Evolutionary conservation across 2,113 vertebrate genomes (phyloP).

Genomic region (Prietella phreatophila): DNA sequence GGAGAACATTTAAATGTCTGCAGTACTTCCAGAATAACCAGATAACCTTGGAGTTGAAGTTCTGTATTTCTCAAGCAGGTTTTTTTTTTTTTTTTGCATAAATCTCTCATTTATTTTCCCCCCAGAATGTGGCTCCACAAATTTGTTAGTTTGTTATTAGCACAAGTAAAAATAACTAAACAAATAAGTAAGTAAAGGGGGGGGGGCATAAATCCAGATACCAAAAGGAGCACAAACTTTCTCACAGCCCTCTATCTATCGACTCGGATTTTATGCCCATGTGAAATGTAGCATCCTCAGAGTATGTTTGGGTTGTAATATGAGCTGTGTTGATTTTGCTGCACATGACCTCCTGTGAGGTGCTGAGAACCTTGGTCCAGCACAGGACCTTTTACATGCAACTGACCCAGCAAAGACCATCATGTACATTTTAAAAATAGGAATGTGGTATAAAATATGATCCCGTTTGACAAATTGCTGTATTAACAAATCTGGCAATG

Average conservation of each 20-base stretch:
- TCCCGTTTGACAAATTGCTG: neutral
- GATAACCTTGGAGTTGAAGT: neutral
- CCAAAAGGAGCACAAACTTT: neutral
- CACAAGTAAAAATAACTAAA: neutral
- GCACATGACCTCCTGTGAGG: slow-evolving; percentile 2
- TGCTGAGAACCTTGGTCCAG: slow-evolving; percentile 17
- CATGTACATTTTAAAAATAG: neutral
- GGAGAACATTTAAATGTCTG: neutral
- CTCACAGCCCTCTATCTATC: neutral
- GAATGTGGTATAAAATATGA: neutral
- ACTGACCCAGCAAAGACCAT: neutral
- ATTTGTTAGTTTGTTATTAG: neutral
- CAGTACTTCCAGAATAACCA: neutral
- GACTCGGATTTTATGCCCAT: neutral
- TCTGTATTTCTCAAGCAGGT: neutral
- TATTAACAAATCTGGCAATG: neutral
- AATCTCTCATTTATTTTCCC: neutral
- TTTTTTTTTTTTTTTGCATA: neutral
- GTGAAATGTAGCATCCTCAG: slow-evolving; percentile 15
- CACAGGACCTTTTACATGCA: neutral
- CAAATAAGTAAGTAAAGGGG: no score
- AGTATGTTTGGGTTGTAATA: slow-evolving; percentile 24
- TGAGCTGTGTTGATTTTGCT: slow-evolving; percentile 40
- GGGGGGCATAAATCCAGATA: neutral
- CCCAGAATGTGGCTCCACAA: neutral